Evolutionary conservation across 2,888 invertebrate species (phyloP).

Genomic region (Gerris lacustris): DNA sequence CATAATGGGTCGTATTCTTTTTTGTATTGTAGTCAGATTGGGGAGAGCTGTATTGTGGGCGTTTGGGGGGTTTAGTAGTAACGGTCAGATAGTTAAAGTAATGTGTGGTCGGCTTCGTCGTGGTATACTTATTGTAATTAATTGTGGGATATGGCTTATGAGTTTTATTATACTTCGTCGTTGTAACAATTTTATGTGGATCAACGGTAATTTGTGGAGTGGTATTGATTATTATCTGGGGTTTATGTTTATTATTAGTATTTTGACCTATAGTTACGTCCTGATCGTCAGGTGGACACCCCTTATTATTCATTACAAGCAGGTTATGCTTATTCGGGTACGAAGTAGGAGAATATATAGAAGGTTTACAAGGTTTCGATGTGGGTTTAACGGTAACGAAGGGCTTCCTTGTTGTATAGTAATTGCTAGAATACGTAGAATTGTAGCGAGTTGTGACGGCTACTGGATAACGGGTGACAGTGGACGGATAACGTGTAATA

Average conservation of each 20-base stretch:
- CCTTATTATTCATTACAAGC: not conserved
- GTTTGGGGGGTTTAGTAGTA: conserved; percentile 17
- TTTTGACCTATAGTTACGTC: not conserved
- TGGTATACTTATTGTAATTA: conserved; percentile 34
- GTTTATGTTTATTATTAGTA: not conserved
- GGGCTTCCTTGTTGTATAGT: not conserved
- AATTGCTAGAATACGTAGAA: not conserved
- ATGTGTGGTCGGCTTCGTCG: conserved; percentile 32
- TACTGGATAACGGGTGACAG: not conserved
- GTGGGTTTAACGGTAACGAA: not conserved
- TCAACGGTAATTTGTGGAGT: conserved; percentile 9
- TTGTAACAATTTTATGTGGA: conserved; percentile 18
- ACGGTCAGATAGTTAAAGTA: conserved; percentile 13
- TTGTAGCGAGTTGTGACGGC: not conserved
- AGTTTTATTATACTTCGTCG: conserved; percentile 7
- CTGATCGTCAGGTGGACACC: not conserved
- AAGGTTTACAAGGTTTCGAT: not conserved
- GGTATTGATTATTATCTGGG: conserved; percentile 4
- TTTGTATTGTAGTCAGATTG: conserved; percentile 25
- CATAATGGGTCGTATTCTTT: conserved; percentile 36
- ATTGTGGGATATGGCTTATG: not conserved
- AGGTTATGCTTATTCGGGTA: not conserved
- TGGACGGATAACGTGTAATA: not conserved
- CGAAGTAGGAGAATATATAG: not conserved
- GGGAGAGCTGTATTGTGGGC: not conserved